These are phyloP conservation scores for Helostoma temminkii DNA, from an alignment of 2,797 vertebrate genomes.

Conservation along the genomic window DNA sequence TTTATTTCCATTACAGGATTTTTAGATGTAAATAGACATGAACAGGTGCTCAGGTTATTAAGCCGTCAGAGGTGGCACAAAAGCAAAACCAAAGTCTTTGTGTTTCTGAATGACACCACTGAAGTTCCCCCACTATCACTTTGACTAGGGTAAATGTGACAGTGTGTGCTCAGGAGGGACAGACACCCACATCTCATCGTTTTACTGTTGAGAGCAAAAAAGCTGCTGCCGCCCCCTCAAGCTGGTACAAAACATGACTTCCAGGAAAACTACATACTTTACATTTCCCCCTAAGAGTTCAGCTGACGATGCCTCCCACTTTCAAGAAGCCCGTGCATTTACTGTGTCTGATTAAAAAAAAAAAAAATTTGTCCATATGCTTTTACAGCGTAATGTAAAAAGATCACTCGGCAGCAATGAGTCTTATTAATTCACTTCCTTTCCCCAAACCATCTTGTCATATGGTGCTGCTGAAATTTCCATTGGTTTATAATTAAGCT, in stretches of 20 bases:
- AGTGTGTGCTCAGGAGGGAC: conserved; percentile 40
- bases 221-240: conserved; percentile 50
- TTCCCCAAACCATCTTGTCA: not conserved
- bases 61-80: not conserved
- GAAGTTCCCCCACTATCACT: conserved; percentile 41
- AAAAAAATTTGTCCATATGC: not conserved
- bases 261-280: conserved; percentile 62
- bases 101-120: conserved; percentile 61
- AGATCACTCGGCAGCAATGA: not conserved
- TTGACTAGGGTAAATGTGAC: conserved; percentile 41
- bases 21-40: not conserved
- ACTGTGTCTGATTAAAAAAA: not conserved
- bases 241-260: conserved; percentile 65
- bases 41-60: conserved; percentile 9
- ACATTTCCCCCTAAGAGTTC: conserved; percentile 36
- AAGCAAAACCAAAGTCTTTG: not conserved
- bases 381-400: not conserved
- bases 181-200: conserved; percentile 55
- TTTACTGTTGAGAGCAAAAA: conserved; percentile 61
- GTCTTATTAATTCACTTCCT: not conserved
- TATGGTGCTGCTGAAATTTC: too few species aligned
- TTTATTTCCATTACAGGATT: not conserved
- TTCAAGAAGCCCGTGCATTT: conserved; percentile 26
- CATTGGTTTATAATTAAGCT: too few species aligned
- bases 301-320: conserved; percentile 38